A percentile compares a stretch with the other conserved stretches of the same genome.
Conservation (phyloP, 2,797 vertebrate genomes). For the Eulemur coronatus region DNA sequence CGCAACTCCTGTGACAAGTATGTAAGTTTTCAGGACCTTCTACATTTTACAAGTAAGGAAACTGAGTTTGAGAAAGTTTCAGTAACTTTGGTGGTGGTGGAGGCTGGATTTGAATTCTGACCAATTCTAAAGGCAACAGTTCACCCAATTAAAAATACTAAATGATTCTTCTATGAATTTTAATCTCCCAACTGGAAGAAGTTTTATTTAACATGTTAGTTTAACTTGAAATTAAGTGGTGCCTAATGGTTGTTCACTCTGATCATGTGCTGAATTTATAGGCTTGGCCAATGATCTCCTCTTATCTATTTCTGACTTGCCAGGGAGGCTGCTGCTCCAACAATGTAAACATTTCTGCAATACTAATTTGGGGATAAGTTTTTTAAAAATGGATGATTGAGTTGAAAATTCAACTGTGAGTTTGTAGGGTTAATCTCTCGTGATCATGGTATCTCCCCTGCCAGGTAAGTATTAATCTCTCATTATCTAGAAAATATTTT, state of each 20-base stretch:
- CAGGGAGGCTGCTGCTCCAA: not conserved
- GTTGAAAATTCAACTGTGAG: not conserved
- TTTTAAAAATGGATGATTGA: not conserved
- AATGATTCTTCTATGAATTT: not conserved
- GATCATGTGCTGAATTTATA: not conserved
- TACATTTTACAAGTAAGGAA: not conserved
- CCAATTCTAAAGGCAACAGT: not conserved
- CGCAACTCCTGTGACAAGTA: not conserved
- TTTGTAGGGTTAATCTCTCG: slow-evolving; percentile 27
- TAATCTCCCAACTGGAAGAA: not conserved
- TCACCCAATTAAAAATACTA: not conserved
- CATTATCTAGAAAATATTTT: slow-evolving; percentile 13
- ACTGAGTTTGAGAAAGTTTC: not conserved
- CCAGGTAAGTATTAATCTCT: not conserved
- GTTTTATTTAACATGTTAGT: not conserved
- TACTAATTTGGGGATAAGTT: not conserved
- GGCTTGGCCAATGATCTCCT: not conserved
- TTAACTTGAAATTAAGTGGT: not conserved
- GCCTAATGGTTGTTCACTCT: not conserved
- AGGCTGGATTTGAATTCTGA: not conserved
- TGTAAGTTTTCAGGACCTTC: not conserved
- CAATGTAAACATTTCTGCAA: not conserved
- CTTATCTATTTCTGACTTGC: not conserved
- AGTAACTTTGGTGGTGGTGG: not conserved
- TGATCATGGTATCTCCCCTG: too few species aligned